phyloP scores from a whole-genome alignment of 2,797 vertebrate species.

The Catamblyrhynchus diadema region DNA sequence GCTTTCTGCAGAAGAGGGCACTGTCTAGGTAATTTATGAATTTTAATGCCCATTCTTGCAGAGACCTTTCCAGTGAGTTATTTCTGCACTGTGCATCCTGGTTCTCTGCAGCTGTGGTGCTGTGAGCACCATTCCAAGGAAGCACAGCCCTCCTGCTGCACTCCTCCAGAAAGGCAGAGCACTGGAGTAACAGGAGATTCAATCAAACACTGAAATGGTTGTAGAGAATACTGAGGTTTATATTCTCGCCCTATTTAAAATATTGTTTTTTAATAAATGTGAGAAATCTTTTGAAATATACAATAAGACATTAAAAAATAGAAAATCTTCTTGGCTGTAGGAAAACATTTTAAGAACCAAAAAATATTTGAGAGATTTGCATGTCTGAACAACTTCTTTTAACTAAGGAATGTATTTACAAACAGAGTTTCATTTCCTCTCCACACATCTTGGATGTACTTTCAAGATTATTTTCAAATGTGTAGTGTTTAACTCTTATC shows the following conservation, averaged over 20 bases:
- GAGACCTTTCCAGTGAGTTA: neutral
- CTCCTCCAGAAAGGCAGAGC: neutral
- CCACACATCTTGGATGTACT: neutral
- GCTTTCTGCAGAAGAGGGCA: neutral
- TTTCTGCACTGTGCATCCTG: neutral
- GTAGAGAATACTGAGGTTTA: neutral
- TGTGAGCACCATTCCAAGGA: neutral
- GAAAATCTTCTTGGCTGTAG: neutral
- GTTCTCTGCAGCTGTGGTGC: neutral
- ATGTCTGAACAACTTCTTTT: neutral
- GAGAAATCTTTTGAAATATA: neutral
- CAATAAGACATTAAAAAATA: neutral
- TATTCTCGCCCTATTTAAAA: neutral
- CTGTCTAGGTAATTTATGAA: neutral
- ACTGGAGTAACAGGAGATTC: neutral
- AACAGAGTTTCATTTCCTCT: neutral
- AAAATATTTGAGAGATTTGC: neutral
- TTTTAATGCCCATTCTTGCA: neutral
- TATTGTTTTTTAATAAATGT: neutral
- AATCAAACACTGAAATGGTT: neutral
- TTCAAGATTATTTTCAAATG: neutral
- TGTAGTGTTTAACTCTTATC: neutral
- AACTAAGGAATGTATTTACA: neutral
- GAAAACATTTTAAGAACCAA: neutral
- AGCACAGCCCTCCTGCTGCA: neutral